These are phyloP conservation scores for Okapia johnstoni DNA, from an alignment of 2,113 vertebrate species.

Conservation along the genomic window DNA sequence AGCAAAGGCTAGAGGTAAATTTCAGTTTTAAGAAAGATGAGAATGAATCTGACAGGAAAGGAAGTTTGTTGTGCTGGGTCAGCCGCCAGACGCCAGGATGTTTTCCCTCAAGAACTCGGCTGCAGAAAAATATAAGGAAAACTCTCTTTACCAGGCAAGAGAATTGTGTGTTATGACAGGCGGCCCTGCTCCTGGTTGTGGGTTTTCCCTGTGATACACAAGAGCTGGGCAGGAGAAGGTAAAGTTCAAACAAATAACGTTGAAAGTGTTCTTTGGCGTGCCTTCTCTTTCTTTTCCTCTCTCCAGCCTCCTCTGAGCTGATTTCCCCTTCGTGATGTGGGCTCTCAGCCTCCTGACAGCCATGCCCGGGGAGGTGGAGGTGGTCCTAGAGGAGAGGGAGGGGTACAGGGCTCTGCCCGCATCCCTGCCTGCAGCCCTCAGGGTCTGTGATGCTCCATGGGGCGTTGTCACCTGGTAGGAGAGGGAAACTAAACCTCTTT, in stretches of 20 bases:
- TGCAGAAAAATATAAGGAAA: neutral
- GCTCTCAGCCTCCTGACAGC: neutral
- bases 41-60: conserved; percentile 1
- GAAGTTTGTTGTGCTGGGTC: neutral
- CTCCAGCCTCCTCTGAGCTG: fast-evolving
- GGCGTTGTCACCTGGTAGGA: neutral
- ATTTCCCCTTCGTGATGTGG: fast-evolving
- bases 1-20: conserved; percentile 36
- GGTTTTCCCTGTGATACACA: neutral
- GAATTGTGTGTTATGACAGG: neutral
- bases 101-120: conserved; percentile 11
- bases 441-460: fast-evolving
- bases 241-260: neutral
- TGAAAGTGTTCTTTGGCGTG: neutral
- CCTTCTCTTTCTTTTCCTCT: neutral
- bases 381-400: fast-evolving
- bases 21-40: conserved; percentile 35
- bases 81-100: neutral
- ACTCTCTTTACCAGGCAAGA: neutral
- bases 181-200: neutral
- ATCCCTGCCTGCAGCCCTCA: fast-evolving
- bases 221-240: neutral
- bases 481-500: neutral
- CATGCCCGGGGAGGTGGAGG: fast-evolving
- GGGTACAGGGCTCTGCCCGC: fast-evolving